Evolutionary conservation across 2,888 invertebrate genomes (phyloP).

Genomic region (Tachina grossa): DNA sequence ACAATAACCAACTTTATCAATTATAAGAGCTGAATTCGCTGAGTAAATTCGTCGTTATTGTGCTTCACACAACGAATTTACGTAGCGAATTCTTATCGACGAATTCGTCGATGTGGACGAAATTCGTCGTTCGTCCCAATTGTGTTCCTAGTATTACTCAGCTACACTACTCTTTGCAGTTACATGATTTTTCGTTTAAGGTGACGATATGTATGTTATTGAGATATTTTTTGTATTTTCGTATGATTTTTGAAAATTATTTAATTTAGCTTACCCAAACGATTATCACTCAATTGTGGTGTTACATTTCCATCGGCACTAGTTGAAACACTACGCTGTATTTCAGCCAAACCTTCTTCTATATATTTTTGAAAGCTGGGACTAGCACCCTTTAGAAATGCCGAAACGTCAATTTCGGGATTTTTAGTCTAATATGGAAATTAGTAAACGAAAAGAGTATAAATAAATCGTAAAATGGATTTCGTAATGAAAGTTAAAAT

Average conservation of each 20-base stretch:
- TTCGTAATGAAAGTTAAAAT: neutral
- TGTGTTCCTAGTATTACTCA: no score
- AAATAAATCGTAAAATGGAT: neutral
- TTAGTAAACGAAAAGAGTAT: neutral
- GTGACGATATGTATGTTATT: neutral
- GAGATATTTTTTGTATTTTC: neutral
- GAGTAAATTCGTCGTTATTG: no score
- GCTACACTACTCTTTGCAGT: no score
- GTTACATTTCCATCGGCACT: slow-evolving; percentile 45
- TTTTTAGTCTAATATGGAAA: slow-evolving; percentile 78
- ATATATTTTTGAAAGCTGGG: slow-evolving; percentile 82
- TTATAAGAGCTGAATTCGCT: no score
- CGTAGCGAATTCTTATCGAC: no score
- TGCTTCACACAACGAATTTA: no score
- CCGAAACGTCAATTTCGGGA: slow-evolving; percentile 81
- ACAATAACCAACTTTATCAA: no score
- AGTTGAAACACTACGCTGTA: slow-evolving; percentile 75
- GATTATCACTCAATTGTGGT: slow-evolving; percentile 69
- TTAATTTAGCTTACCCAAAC: slow-evolving; percentile 68
- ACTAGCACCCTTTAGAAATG: slow-evolving; percentile 82
- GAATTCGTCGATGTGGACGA: no score
- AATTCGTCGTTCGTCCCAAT: no score
- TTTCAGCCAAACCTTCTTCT: slow-evolving; percentile 82
- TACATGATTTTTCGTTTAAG: no score
- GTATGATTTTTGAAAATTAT: neutral